Conservation (phyloP, 1,140 invertebrate species). For the Drosophila biarmipes region DNA sequence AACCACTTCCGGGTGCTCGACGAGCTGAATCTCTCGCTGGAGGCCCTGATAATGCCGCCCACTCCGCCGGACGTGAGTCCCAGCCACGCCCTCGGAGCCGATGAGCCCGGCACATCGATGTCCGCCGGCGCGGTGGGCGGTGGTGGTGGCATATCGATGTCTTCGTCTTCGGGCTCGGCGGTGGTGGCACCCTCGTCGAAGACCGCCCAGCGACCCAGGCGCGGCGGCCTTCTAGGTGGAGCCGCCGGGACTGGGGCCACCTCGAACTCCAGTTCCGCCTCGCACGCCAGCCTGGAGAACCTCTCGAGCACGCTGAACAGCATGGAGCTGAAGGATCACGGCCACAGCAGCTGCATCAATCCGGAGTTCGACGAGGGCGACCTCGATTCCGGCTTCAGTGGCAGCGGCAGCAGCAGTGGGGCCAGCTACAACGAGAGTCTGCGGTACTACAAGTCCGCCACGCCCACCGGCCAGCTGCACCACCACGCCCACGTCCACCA, state of each 20-base stretch:
- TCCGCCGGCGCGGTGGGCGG: slow-evolving; percentile 11
- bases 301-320: slow-evolving; percentile 85
- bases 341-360: slow-evolving; percentile 87
- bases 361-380: slow-evolving; percentile 88
- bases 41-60: slow-evolving; percentile 93
- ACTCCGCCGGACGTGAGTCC: slow-evolving; percentile 76
- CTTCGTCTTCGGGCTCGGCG: too few relatives aligned
- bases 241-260: slow-evolving; percentile 44
- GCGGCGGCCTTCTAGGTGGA: slow-evolving; percentile 71
- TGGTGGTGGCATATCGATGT: too few relatives aligned
- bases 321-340: slow-evolving; percentile 89
- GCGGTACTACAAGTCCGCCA: slow-evolving; percentile 84
- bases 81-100: slow-evolving; percentile 44
- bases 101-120: slow-evolving; percentile 69
- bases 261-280: slow-evolving; percentile 61
- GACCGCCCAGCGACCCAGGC: slow-evolving; percentile 62
- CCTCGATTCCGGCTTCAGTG: slow-evolving; percentile 92
- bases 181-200: slow-evolving; percentile 73
- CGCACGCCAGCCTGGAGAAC: slow-evolving; percentile 86
- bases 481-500: slow-evolving; percentile 30
- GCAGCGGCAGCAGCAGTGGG: slow-evolving; percentile 89
- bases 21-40: slow-evolving; percentile 93
- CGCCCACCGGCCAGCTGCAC: slow-evolving; percentile 54
- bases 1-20: slow-evolving; percentile 92
- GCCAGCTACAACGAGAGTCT: slow-evolving; percentile 90